phyloP scores from a whole-genome alignment of 2,797 vertebrate species.

The Scarus forsteni region DNA sequence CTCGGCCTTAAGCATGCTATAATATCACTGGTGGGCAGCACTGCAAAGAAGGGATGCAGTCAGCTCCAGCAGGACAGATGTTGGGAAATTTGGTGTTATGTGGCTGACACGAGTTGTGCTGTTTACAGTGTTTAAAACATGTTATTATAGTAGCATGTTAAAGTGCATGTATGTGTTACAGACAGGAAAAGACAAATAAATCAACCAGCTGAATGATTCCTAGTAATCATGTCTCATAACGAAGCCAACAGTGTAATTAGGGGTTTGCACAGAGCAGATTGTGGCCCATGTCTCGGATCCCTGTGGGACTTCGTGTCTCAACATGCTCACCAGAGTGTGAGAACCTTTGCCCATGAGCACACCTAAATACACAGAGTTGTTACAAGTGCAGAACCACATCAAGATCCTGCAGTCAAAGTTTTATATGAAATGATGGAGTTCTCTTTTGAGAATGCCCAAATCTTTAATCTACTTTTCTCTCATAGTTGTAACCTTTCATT shows the following conservation, averaged over 20 bases:
- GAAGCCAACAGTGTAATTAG: conserved; percentile 84
- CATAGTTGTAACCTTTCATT: conserved; percentile 24
- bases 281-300: conserved; percentile 84
- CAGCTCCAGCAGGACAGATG: conserved; percentile 1
- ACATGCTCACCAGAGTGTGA: conserved; percentile 82
- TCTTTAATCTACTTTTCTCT: conserved; percentile 11
- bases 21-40: not conserved
- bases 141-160: conserved; percentile 24
- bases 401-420: conserved; percentile 31
- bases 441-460: conserved; percentile 8
- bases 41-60: not conserved
- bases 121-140: conserved; percentile 13
- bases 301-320: conserved; percentile 76
- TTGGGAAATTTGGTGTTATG: conserved; percentile 2
- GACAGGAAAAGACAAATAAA: conserved; percentile 65
- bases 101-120: conserved; percentile 4
- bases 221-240: conserved; percentile 80
- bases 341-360: conserved; percentile 74
- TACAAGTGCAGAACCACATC: conserved; percentile 33
- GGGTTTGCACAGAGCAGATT: conserved; percentile 78
- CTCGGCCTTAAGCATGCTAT: not conserved
- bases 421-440: conserved; percentile 39
- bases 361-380: conserved; percentile 62
- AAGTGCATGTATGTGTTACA: conserved; percentile 27
- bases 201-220: conserved; percentile 70